phyloP scores from a whole-genome alignment of 2,113 vertebrate genomes.

The Cathartes aura region DNA sequence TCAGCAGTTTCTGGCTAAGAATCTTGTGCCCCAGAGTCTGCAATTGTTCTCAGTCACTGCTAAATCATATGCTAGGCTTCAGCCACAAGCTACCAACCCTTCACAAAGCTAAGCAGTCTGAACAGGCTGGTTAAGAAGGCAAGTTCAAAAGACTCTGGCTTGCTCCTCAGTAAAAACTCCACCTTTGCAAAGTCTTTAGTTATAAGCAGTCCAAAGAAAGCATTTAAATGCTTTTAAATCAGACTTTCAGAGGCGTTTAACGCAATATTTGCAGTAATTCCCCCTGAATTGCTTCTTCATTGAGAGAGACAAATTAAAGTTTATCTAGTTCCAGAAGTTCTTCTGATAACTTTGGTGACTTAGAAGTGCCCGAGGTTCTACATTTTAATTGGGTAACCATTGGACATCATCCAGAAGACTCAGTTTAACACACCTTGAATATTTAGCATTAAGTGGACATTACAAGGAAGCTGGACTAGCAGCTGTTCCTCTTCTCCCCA shows the following conservation, averaged over 20 bases:
- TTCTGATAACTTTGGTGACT: background rate
- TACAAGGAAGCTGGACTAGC: background rate
- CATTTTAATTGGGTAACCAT: background rate
- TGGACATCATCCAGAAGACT: background rate
- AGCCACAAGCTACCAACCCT: background rate
- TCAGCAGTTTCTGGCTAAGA: background rate
- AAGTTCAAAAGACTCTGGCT: background rate
- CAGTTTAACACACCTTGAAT: background rate
- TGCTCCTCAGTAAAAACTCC: background rate
- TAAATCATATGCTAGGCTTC: background rate
- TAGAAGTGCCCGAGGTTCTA: background rate
- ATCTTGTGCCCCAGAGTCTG: background rate
- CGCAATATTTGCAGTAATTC: background rate
- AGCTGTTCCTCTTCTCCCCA: background rate
- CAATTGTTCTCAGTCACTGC: background rate
- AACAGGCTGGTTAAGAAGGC: background rate
- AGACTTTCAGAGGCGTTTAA: background rate
- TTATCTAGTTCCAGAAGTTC: background rate
- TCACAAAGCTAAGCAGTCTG: background rate
- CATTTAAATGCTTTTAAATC: background rate
- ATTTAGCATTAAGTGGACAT: background rate
- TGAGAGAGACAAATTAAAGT: background rate
- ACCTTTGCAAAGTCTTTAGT: background rate
- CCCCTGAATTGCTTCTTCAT: background rate
- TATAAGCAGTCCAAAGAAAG: background rate